A percentile compares a stretch with the other conserved stretches of the same genome.
phyloP scores from a whole-genome alignment of 2,888 invertebrate species.

The Andricus quercusramuli region DNA sequence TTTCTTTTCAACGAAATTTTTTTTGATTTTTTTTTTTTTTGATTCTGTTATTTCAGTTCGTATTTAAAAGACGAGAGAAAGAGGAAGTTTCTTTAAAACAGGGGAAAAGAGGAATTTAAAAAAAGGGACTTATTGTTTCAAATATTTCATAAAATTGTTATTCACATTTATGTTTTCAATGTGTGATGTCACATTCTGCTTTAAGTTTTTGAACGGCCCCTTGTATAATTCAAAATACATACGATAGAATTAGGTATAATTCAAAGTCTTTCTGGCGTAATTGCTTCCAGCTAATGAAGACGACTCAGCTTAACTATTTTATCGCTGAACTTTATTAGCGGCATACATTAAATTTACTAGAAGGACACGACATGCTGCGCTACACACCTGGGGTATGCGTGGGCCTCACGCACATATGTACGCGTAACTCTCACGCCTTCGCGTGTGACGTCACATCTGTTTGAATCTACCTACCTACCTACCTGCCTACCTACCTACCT shows the following conservation, averaged over 20 bases:
- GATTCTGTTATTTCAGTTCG: too few species aligned
- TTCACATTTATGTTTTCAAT: too few species aligned
- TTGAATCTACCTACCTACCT: conserved; percentile 55
- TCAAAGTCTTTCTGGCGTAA: neutral
- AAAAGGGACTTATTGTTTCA: too few species aligned
- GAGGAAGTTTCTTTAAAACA: too few species aligned
- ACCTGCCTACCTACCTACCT: conserved; percentile 1
- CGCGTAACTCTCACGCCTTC: conserved; percentile 62
- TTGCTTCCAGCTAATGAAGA: neutral
- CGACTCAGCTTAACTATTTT: neutral
- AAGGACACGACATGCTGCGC: conserved; percentile 49
- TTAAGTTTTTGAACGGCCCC: too few species aligned
- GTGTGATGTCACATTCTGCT: too few species aligned
- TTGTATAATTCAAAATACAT: too few species aligned
- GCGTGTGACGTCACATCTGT: conserved; percentile 66
- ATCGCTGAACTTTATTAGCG: neutral
- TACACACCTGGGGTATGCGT: conserved; percentile 58
- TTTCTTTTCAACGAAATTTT: too few species aligned
- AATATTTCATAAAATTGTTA: too few species aligned
- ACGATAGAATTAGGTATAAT: neutral
- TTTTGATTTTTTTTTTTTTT: too few species aligned
- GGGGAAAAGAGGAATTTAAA: too few species aligned
- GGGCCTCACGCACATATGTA: conserved; percentile 53
- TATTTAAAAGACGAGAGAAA: too few species aligned
- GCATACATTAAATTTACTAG: conserved; percentile 25